Evolutionary conservation across 1,140 invertebrate genomes (phyloP).

Genomic region (Micrasema longulum): DNA sequence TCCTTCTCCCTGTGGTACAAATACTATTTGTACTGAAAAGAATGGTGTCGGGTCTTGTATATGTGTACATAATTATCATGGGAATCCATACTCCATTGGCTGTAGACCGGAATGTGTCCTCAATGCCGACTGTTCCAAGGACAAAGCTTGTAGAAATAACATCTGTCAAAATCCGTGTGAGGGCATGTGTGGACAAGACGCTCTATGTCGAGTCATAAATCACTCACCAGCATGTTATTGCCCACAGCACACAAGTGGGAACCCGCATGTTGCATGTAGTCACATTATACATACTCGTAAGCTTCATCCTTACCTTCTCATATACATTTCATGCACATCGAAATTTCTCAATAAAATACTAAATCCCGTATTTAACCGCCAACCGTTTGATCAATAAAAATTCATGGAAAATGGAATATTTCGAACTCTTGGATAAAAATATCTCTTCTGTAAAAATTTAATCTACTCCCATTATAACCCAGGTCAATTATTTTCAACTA

Average conservation of each 20-base stretch:
- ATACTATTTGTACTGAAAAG: constrained; percentile 83
- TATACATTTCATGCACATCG: neutral
- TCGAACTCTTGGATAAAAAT: no score
- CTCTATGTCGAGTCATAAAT: constrained; percentile 81
- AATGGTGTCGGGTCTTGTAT: constrained; percentile 77
- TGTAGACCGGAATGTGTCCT: constrained; percentile 81
- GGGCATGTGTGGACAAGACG: constrained; percentile 80
- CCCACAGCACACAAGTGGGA: constrained; percentile 69
- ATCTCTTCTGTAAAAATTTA: no score
- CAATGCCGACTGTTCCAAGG: constrained; percentile 79
- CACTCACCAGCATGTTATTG: constrained; percentile 80
- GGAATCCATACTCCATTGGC: constrained; percentile 76
- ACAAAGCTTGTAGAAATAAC: constrained; percentile 81
- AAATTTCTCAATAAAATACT: no score
- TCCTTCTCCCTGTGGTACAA: constrained; percentile 82
- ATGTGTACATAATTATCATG: constrained; percentile 77
- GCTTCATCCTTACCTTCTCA: constrained; percentile 26
- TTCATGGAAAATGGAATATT: no score
- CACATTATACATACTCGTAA: constrained; percentile 57
- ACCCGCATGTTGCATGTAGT: constrained; percentile 73
- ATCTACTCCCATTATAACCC: no score
- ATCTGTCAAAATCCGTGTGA: constrained; percentile 85
- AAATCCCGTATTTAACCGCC: no score
- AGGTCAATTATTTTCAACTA: no score
- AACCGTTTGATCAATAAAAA: no score